Conservation (phyloP, 2,888 invertebrate species). For the Hydraecia micacea region DNA sequence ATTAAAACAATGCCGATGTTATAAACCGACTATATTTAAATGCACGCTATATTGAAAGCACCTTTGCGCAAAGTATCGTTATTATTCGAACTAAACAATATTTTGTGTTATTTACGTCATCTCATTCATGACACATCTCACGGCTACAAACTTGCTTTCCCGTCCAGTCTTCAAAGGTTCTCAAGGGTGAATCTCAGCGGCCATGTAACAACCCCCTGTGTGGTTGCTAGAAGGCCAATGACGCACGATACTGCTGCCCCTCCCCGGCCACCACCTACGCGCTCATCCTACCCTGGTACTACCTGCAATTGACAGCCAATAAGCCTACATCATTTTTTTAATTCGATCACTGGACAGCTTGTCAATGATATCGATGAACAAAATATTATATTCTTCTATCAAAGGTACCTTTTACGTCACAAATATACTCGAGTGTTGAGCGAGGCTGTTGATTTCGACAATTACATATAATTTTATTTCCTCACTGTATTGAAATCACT, state of each 20-base stretch:
- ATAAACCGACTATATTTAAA: background rate
- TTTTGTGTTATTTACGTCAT: constrained; percentile 41
- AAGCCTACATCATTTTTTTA: constrained; percentile 64
- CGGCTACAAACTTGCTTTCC: constrained; percentile 6
- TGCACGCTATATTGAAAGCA: background rate
- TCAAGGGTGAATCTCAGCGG: constrained; percentile 41
- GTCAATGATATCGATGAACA: constrained; percentile 12
- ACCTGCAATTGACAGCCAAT: constrained; percentile 77
- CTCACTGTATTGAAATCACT: constrained; percentile 7
- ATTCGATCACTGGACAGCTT: constrained; percentile 18
- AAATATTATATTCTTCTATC: constrained; percentile 6
- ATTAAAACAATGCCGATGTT: background rate
- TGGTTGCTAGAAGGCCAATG: constrained; percentile 67
- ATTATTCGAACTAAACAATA: constrained; percentile 13
- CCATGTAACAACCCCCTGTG: constrained; percentile 57
- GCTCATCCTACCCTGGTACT: constrained; percentile 75
- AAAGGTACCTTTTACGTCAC: background rate
- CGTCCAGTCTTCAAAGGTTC: constrained; percentile 34
- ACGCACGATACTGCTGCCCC: constrained; percentile 68
- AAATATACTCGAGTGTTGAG: background rate
- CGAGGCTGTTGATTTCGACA: constrained; percentile 8
- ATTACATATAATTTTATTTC: constrained; percentile 7
- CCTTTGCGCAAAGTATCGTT: constrained; percentile 15
- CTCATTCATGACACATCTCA: constrained; percentile 13
- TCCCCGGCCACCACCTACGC: constrained; percentile 62